These are phyloP conservation scores for Pollenia amentaria DNA, from an alignment of 2,888 invertebrate species.

Conservation along the genomic window DNA sequence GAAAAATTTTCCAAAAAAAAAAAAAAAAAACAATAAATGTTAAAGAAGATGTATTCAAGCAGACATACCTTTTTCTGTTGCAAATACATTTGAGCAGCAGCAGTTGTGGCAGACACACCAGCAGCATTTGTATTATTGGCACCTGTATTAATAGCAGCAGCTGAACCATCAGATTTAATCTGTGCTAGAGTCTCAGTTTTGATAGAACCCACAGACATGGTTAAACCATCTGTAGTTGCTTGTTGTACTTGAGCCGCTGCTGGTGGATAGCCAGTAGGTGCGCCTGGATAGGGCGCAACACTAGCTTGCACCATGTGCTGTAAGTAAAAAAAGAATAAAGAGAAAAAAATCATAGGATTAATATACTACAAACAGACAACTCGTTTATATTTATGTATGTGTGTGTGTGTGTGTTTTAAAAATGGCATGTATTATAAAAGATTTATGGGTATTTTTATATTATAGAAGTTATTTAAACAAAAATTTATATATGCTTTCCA, in stretches of 20 bases:
- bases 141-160: constrained; percentile 74
- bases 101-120: constrained; percentile 75
- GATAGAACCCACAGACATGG: constrained; percentile 82
- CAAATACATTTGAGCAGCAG: constrained; percentile 81
- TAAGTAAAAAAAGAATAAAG: constrained; percentile 67
- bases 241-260: constrained; percentile 82
- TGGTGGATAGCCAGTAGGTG: constrained; percentile 84
- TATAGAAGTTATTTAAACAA: constrained; percentile 23
- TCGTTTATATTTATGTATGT: no score
- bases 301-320: constrained; percentile 85
- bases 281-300: constrained; percentile 83
- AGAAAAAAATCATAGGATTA: constrained; percentile 39
- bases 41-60: constrained; percentile 44
- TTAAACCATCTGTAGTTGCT: constrained; percentile 82
- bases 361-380: neutral
- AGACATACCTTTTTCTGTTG: constrained; percentile 83
- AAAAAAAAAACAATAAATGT: constrained; percentile 38
- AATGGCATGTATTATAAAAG: constrained; percentile 18
- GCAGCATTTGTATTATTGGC: constrained; percentile 72
- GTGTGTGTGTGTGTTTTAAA: neutral
- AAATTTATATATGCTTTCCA: constrained; percentile 1
- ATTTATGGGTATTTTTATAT: constrained; percentile 45
- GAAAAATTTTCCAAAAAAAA: neutral
- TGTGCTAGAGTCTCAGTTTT: constrained; percentile 83
- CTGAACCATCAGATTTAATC: constrained; percentile 80